Conservation (phyloP, 2,888 invertebrate species). For the Heliconius ismenius region DNA sequence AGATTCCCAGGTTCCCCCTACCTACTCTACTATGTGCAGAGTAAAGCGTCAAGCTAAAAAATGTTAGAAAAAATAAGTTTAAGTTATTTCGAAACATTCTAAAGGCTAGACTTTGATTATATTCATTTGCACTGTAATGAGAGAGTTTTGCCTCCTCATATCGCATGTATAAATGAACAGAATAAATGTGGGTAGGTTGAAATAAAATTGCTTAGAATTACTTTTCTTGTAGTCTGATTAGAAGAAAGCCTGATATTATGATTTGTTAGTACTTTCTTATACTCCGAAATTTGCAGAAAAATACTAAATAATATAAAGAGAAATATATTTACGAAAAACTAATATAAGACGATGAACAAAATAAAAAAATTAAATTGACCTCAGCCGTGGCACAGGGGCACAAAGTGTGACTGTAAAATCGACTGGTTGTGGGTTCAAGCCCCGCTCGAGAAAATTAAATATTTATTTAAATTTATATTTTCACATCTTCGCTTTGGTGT, state of each 20-base stretch:
- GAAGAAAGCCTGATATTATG: background rate
- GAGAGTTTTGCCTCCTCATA: background rate
- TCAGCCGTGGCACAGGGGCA: too few relatives aligned
- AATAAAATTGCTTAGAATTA: background rate
- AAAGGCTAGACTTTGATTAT: background rate
- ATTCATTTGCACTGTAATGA: background rate
- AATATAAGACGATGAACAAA: too few relatives aligned
- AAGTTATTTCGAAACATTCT: background rate
- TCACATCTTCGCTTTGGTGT: too few relatives aligned
- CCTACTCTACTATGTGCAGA: too few relatives aligned
- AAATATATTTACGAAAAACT: too few relatives aligned
- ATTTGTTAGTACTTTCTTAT: background rate
- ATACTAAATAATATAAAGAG: background rate
- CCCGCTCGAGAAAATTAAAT: too few relatives aligned
- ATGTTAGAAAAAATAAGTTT: too few relatives aligned
- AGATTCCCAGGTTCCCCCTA: background rate
- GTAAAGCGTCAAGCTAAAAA: too few relatives aligned
- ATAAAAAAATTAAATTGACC: too few relatives aligned
- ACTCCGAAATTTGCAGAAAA: background rate
- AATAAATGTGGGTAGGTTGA: background rate
- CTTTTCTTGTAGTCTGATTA: conserved; percentile 6
- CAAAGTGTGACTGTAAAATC: too few relatives aligned
- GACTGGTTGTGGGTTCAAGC: too few relatives aligned
- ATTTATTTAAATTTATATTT: too few relatives aligned
- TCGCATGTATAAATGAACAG: background rate